Conservation (phyloP, 2,113 vertebrate genomes). For the Bombycilla garrulus region DNA sequence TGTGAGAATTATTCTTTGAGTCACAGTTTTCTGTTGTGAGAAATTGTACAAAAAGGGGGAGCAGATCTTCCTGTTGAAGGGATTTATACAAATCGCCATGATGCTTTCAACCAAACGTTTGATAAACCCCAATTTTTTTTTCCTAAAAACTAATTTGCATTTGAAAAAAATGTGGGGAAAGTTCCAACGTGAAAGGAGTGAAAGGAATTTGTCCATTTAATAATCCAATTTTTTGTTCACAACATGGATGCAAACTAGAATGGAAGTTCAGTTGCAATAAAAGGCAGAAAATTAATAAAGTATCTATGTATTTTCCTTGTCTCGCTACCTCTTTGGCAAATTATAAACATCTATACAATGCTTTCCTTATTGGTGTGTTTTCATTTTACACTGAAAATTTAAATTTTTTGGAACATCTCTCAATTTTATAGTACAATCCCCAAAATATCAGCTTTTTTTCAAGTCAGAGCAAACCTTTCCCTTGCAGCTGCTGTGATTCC, state of each 20-base stretch:
- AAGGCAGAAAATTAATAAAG: background rate
- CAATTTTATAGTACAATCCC: background rate
- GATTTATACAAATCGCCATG: background rate
- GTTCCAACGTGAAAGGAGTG: background rate
- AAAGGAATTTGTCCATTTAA: background rate
- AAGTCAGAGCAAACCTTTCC: background rate
- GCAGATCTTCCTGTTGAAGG: background rate
- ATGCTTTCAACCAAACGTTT: background rate
- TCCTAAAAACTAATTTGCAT: background rate
- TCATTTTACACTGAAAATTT: background rate
- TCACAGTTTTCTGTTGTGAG: background rate
- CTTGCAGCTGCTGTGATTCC: background rate
- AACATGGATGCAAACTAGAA: background rate
- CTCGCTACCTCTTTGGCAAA: background rate
- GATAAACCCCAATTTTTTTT: background rate
- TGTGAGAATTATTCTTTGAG: background rate
- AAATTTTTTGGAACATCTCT: background rate
- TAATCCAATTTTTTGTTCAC: background rate
- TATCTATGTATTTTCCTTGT: background rate
- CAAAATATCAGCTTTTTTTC: background rate
- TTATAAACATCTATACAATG: background rate
- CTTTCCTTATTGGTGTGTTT: background rate
- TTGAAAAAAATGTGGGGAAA: background rate
- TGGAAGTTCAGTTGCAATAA: background rate
- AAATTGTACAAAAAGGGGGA: background rate